phyloP scores from a whole-genome alignment of 30 jellyfish, hydroid and myxozoan species.

The Chironex yamaguchii region DNA sequence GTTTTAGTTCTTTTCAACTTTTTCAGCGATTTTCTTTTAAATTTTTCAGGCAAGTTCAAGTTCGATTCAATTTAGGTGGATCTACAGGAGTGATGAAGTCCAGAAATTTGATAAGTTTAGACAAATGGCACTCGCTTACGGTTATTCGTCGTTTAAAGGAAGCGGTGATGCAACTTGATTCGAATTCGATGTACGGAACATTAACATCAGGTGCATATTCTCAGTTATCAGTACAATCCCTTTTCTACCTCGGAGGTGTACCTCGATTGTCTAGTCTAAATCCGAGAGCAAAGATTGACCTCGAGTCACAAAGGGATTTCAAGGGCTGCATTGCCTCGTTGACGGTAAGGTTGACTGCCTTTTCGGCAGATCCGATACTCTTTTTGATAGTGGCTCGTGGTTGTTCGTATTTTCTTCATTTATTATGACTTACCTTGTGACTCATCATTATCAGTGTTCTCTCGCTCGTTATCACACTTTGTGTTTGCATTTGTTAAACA shows the following conservation, averaged over 20 bases:
- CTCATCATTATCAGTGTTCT: no score
- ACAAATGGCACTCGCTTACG: constrained; percentile 69
- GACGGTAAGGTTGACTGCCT: constrained; percentile 51
- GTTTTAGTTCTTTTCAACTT: no score
- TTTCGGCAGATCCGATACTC: not conserved
- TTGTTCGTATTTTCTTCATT: no score
- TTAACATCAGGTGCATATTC: constrained; percentile 70
- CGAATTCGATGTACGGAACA: constrained; percentile 58
- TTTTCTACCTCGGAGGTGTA: constrained; percentile 82
- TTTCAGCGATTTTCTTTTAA: no score
- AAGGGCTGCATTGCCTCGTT: constrained; percentile 74
- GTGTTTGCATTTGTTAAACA: no score
- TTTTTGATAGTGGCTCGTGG: no score
- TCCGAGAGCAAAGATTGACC: constrained; percentile 73
- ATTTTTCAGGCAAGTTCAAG: constrained; percentile 71
- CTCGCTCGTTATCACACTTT: no score
- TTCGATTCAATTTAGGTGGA: constrained; percentile 79
- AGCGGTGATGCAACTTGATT: constrained; percentile 84
- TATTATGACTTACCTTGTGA: no score
- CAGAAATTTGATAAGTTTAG: constrained; percentile 42
- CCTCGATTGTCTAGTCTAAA: constrained; percentile 66
- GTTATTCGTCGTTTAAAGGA: constrained; percentile 77
- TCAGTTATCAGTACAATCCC: constrained; percentile 69
- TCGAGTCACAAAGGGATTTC: constrained; percentile 75
- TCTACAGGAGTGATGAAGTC: constrained; percentile 72